Base-by-base conservation (phyloP, 2,888 invertebrate species). In the Eupithecia insigniata region DNA sequence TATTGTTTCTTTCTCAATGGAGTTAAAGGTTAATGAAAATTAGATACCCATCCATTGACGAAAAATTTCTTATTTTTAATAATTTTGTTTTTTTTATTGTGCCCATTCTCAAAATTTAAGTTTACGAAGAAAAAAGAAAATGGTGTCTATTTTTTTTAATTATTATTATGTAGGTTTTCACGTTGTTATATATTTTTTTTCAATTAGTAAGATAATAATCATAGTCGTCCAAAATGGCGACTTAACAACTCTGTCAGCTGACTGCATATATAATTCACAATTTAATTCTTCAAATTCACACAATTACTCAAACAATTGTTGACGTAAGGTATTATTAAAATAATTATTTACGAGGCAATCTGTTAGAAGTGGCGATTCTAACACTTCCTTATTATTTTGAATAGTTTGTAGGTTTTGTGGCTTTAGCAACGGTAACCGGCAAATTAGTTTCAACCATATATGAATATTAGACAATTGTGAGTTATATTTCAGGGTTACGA, bases 341-440 rank as follows among this genome's bases (percentile, higher is more conserved):
- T 73, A 76, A 78, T 76, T 73, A 76, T 77, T 76, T 72, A 71
- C 72, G 46, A 75, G 72, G 78, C 74, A 75, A 79, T 78, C 75
- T 76, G 76, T 72, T 73, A 71, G 78, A 72, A 73, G 46, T 10
- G 10, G 60, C 62, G 62, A 70, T 69, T 66, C 26, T 66, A 55
- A 26, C 67, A 71, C 64, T 76, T 76, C 73, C 79, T 78, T 73
- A 70, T 76, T 75, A 67, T 70, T 46, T 43, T 43, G 14, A 68
- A 60, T 72, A 64, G 36, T 46, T 28, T 43, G 66, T 69, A 28
- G n/a, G 65, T 67, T 68, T 66, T 70, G 70, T 69, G 34, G 62
- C 34, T 66, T 69, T 46, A 55, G 30, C 18, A 22, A 51, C 61
- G 46, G 51, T 55, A 39, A 64, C 30, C 36, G 39, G 66, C 22